Evolutionary conservation across 2,113 vertebrate genomes (phyloP).

Genomic region (Mustelus asterias): DNA sequence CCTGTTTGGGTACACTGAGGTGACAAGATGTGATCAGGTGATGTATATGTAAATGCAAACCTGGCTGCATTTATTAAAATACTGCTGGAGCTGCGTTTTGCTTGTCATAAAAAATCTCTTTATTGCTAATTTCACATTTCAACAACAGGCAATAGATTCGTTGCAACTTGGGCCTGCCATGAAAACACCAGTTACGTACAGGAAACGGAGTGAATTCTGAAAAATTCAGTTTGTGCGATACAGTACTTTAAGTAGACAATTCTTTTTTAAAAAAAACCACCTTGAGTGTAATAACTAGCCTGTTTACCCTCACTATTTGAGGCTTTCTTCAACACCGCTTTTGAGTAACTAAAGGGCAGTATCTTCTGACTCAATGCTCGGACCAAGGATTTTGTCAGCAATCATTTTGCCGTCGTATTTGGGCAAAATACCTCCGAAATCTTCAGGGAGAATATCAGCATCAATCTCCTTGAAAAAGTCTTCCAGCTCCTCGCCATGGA

Average conservation of each 20-base stretch:
- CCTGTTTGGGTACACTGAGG: too few relatives aligned
- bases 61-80: background rate
- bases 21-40: background rate
- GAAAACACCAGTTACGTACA: background rate
- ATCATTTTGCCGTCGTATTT: slow-evolving; percentile 67
- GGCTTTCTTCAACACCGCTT: slow-evolving; percentile 37
- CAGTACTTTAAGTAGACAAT: background rate
- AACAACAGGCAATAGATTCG: background rate
- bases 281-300: background rate
- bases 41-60: background rate
- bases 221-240: background rate
- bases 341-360: slow-evolving; percentile 67
- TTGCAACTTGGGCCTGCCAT: background rate
- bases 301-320: background rate
- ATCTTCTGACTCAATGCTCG: slow-evolving; percentile 62
- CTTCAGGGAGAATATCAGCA: slow-evolving; percentile 70
- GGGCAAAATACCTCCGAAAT: slow-evolving; percentile 79
- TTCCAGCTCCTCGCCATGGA: slow-evolving; percentile 84
- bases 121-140: slow-evolving; percentile 5
- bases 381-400: slow-evolving; percentile 77
- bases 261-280: background rate
- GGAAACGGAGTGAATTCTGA: background rate
- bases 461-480: slow-evolving; percentile 79
- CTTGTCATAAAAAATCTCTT: background rate
- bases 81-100: background rate